Conservation (phyloP, 2,888 invertebrate species). For the Drosophila melanocephala region DNA sequence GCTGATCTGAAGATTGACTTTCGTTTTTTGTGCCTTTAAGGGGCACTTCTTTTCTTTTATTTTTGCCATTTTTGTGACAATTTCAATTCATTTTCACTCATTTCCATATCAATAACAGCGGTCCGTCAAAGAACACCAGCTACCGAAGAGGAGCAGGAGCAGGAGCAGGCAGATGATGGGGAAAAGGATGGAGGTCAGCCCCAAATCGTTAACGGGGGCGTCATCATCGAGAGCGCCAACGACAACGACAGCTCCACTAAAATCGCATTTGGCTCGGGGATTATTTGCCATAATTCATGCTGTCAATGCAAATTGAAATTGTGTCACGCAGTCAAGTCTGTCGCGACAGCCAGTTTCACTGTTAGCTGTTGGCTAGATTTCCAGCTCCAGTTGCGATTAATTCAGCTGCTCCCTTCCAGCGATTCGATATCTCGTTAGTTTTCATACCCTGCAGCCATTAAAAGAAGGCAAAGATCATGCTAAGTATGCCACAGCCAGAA, state of each 20-base stretch:
- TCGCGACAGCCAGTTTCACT: constrained; percentile 18
- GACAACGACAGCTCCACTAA: constrained; percentile 50
- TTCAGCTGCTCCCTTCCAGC: constrained; percentile 7
- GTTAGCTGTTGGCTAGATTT: neutral
- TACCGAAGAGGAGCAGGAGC: neutral
- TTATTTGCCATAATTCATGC: constrained; percentile 81
- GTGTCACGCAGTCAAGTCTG: constrained; percentile 74
- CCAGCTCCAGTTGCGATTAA: constrained; percentile 14
- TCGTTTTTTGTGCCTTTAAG: constrained; percentile 29
- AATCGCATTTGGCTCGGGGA: constrained; percentile 74
- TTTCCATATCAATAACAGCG: constrained; percentile 77
- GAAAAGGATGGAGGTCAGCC: constrained; percentile 9
- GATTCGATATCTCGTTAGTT: constrained; percentile 64
- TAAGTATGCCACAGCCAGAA: neutral
- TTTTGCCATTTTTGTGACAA: constrained; percentile 4
- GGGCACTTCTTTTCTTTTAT: constrained; percentile 13
- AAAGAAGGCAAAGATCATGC: neutral
- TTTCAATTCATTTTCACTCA: constrained; percentile 44
- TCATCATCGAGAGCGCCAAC: constrained; percentile 4
- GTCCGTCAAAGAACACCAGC: constrained; percentile 12
- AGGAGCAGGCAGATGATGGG: neutral
- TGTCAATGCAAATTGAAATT: constrained; percentile 81
- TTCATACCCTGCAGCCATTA: constrained; percentile 11
- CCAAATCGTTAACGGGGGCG: constrained; percentile 32
- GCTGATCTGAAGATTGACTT: constrained; percentile 24